Evolutionary conservation across 1,140 invertebrate species (phyloP).

Genomic region (Ceratina calcarata): DNA sequence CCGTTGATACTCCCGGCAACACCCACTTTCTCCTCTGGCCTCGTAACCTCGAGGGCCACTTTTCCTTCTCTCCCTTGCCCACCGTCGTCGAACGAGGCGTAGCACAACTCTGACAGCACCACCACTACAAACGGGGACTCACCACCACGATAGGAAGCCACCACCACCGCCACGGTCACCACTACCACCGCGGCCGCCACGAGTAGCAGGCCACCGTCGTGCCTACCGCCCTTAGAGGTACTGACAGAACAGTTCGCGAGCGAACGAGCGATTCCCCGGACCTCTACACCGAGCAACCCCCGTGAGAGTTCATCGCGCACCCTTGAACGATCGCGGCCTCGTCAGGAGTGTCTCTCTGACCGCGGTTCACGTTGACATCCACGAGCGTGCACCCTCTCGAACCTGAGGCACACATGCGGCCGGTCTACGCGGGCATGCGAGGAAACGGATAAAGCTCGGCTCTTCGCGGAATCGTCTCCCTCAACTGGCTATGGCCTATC

Average conservation of each 20-base stretch:
- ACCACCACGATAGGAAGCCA: constrained; percentile 28
- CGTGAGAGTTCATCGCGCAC: background rate
- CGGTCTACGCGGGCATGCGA: background rate
- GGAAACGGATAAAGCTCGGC: constrained; percentile 10
- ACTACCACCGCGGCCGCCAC: constrained; percentile 41
- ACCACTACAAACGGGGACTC: constrained; percentile 30
- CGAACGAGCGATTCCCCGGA: constrained; percentile 19
- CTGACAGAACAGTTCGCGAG: constrained; percentile 25
- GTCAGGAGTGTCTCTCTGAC: background rate
- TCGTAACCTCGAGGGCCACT: constrained; percentile 67
- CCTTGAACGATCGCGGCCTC: background rate
- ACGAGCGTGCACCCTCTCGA: background rate
- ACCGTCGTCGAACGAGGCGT: constrained; percentile 49
- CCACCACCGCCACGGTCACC: constrained; percentile 18
- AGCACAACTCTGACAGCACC: constrained; percentile 44
- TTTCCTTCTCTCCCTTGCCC: constrained; percentile 51
- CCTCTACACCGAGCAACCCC: too few species aligned
- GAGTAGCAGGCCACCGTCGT: constrained; percentile 30
- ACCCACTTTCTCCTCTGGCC: constrained; percentile 69
- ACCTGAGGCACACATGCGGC: constrained; percentile 19
- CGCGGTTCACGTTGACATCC: constrained; percentile 9
- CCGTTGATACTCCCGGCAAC: constrained; percentile 60
- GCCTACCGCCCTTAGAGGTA: constrained; percentile 9
- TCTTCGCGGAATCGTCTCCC: constrained; percentile 36
- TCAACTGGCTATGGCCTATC: constrained; percentile 27